Percentiles rank a stretch among this genome's conserved stretches.
Conservation (phyloP, 2,113 vertebrate genomes). For the Neogale vison region DNA sequence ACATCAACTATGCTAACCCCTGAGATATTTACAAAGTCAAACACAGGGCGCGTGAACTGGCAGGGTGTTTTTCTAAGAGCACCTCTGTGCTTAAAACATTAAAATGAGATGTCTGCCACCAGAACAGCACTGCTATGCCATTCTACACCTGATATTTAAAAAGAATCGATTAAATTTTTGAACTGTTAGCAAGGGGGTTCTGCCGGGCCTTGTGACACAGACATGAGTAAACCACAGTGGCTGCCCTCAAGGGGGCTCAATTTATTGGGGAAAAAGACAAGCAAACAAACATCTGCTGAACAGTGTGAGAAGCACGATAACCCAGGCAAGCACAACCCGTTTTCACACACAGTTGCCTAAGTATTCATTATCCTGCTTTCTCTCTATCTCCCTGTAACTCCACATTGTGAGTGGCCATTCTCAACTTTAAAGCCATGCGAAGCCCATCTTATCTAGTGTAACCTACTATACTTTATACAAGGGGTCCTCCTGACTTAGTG, state of each 20-base stretch:
- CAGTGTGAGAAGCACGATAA: accelerated
- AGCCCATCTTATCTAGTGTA: neutral
- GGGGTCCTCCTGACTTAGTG: neutral
- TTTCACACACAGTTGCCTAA: neutral
- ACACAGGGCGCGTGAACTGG: neutral
- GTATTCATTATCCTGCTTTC: neutral
- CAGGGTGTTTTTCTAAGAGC: neutral
- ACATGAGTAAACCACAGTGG: neutral
- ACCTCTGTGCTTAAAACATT: neutral
- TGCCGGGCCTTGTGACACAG: neutral
- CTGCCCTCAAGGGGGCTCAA: neutral
- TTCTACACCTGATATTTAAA: neutral
- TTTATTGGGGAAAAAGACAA: neutral
- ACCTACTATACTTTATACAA: too few species aligned
- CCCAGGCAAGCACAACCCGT: neutral
- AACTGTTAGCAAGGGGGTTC: neutral
- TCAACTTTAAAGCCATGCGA: too few species aligned
- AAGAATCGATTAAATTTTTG: neutral
- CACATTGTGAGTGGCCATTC: neutral
- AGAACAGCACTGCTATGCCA: neutral
- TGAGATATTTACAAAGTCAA: neutral
- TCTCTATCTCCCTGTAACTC: neutral
- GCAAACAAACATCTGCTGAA: neutral
- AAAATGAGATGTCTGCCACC: neutral
- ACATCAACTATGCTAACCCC: neutral